Evolutionary conservation across 2,888 invertebrate genomes (phyloP).

Genomic region (Hydrotaea cyrtoneurina): DNA sequence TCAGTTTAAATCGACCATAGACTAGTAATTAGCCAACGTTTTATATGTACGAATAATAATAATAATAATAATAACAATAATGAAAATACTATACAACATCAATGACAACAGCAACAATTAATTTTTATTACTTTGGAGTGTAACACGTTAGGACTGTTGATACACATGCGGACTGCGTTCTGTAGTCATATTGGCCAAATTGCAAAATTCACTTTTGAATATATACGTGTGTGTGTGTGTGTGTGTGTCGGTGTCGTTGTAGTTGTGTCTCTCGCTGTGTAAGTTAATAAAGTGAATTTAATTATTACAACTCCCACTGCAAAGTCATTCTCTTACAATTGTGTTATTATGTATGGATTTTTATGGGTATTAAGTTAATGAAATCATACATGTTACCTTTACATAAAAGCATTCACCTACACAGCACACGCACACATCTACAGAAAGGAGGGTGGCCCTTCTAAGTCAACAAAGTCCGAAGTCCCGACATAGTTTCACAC

Average conservation of each 20-base stretch:
- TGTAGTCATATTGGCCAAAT: neutral
- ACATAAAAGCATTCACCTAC: slow-evolving; percentile 9
- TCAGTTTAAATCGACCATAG: slow-evolving; percentile 19
- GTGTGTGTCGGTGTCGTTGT: neutral
- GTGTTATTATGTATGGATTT: slow-evolving; percentile 27
- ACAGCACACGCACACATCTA: too few species aligned
- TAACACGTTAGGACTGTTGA: neutral
- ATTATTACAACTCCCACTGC: slow-evolving; percentile 22
- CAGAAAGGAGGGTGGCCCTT: too few species aligned
- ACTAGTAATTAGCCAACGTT: slow-evolving; percentile 17
- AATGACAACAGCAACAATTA: slow-evolving; percentile 17
- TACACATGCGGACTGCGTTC: neutral
- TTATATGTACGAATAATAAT: slow-evolving; percentile 13
- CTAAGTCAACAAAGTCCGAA: too few species aligned
- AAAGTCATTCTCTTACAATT: slow-evolving; percentile 7
- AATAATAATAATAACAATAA: slow-evolving; percentile 19
- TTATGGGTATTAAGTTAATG: slow-evolving; percentile 33
- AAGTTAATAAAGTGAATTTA: slow-evolving; percentile 43
- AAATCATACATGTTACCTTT: slow-evolving; percentile 51
- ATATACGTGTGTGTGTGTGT: neutral
- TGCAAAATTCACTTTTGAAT: neutral
- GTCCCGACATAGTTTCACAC: too few species aligned
- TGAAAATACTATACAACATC: neutral
- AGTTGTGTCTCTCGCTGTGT: neutral
- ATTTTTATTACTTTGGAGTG: slow-evolving; percentile 8